Base-by-base conservation (phyloP, 2,888 invertebrate species). In the Ormia ochracea region DNA sequence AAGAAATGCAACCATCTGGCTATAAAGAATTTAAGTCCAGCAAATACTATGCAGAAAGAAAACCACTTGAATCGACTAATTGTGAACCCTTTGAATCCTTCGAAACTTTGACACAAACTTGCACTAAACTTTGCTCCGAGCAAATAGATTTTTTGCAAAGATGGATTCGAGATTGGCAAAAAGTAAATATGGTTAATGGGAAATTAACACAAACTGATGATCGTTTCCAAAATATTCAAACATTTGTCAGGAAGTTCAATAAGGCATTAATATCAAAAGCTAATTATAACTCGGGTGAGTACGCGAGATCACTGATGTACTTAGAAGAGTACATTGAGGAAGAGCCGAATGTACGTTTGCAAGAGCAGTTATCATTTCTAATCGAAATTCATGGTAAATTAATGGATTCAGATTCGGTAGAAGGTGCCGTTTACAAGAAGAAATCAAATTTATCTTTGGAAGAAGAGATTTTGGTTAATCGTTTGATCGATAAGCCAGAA, bases 391-490 rank as follows among this genome's bases (percentile, higher is more conserved):
- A 98, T 87, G 95, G 96, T 0, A 92, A 95, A 78, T 88, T 98
- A 80, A 95, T 96, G 88, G 98, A 98, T 87, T 93, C 96, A 0
- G 98, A 98, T 89, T 96, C 96, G 9, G 95, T 98, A 0, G 93
- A 95, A 82, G 98, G 94, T 7, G 93, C 95, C 7, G 91, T 94
- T 61, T 94, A 94, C 12, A 92, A 95, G 82, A 93, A 96, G 85
- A 92, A 94, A 70, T 92, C 92, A 0, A 94, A 94, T 84, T 94
- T 96, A 1, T 94, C 94, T 0, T 89, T 96, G 3, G 93, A 94
- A 73, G 96, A 98, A 87, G 92, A 95, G 85, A 95, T 98, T 76
- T 90, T 97, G 19, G 94, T 95, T 9, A 95, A 96, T 89, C 95
- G 96, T 85, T 94, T 96, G 41, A 94, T 94, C 3, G 97, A 97